phyloP scores from a whole-genome alignment of 2,113 vertebrate genomes.

The Syngnathus floridae region DNA sequence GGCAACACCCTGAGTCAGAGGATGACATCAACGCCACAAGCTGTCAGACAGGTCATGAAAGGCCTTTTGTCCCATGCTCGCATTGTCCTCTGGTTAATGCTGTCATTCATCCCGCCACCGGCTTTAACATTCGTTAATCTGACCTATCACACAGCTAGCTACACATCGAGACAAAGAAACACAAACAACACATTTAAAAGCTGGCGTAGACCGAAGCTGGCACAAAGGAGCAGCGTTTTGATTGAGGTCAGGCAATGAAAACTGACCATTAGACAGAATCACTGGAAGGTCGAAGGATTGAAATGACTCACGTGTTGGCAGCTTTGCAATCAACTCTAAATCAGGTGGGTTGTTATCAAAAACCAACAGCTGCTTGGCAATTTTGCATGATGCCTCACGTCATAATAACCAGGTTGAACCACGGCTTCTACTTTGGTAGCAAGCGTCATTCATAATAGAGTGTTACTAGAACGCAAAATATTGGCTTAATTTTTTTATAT shows the following conservation, averaged over 20 bases:
- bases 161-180: slow-evolving; percentile 54
- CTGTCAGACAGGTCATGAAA: slow-evolving; percentile 72
- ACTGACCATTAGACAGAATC: slow-evolving; percentile 31
- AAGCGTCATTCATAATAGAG: too few relatives aligned
- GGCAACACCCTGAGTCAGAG: slow-evolving; percentile 74
- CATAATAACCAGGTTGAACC: background rate
- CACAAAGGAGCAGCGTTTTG: slow-evolving; percentile 27
- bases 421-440: too few relatives aligned
- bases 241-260: slow-evolving; percentile 44
- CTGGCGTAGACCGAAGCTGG: slow-evolving; percentile 26
- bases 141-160: slow-evolving; percentile 62
- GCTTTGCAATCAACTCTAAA: background rate
- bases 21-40: slow-evolving; percentile 73
- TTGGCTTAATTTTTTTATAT: too few relatives aligned
- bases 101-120: slow-evolving; percentile 69
- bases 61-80: slow-evolving; percentile 68
- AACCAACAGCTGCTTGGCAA: background rate
- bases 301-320: slow-evolving; percentile 8
- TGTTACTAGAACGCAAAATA: too few relatives aligned
- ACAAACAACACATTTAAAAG: slow-evolving; percentile 58
- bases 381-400: slow-evolving; percentile 3
- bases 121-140: slow-evolving; percentile 69
- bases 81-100: slow-evolving; percentile 76
- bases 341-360: background rate
- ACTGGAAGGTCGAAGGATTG: slow-evolving; percentile 14